Evolutionary conservation across 1,140 invertebrate species (phyloP).

Genomic region (Drosophila guanche): DNA sequence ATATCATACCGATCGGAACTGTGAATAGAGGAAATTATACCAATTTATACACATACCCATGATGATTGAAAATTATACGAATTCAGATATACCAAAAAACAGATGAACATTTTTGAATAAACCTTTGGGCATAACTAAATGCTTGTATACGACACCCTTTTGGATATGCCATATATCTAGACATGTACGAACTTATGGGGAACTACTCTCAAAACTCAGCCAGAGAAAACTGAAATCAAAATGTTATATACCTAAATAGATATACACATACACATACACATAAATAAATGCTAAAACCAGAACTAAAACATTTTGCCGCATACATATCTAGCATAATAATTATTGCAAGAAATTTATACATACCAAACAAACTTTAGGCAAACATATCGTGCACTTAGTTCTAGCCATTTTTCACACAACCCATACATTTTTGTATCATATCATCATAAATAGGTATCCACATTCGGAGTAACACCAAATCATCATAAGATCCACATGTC

Average conservation of each 20-base stretch:
- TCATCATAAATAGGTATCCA: constrained; percentile 32
- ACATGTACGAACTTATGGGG: constrained; percentile 22
- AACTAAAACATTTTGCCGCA: constrained; percentile 25
- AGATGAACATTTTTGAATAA: constrained; percentile 61
- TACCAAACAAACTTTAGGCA: constrained; percentile 61
- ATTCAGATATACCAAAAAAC: constrained; percentile 51
- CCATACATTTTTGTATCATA: constrained; percentile 40
- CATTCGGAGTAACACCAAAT: constrained; percentile 45
- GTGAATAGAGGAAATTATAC: constrained; percentile 79
- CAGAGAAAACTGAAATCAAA: constrained; percentile 71
- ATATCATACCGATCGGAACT: constrained; percentile 62
- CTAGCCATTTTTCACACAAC: constrained; percentile 45
- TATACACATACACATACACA: constrained; percentile 25
- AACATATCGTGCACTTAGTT: constrained; percentile 76
- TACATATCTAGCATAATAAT: constrained; percentile 44
- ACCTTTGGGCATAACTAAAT: constrained; percentile 54
- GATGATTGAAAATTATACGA: constrained; percentile 69
- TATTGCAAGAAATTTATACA: constrained; percentile 47
- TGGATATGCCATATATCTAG: constrained; percentile 32
- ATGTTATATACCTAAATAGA: constrained; percentile 72
- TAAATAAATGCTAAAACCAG: constrained; percentile 11
- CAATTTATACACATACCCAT: constrained; percentile 64
- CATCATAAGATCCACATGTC: constrained; percentile 40
- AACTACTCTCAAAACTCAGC: constrained; percentile 31
- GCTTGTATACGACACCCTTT: constrained; percentile 74